Evolutionary conservation across 1,140 invertebrate species (phyloP).

Genomic region (Trachymyrmex cornetzi): DNA sequence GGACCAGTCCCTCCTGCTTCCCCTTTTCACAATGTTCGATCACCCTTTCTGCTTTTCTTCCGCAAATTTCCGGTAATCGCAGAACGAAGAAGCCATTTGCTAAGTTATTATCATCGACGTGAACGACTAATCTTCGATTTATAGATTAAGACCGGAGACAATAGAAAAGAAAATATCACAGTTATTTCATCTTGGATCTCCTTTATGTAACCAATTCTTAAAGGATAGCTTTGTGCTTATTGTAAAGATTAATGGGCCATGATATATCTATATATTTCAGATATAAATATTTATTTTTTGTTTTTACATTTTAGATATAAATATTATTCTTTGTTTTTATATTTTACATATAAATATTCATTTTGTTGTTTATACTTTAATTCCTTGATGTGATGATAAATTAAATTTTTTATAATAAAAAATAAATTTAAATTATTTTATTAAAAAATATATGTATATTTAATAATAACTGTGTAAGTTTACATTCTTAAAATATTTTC

Average conservation of each 20-base stretch:
- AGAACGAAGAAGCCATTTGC: slow-evolving; percentile 41
- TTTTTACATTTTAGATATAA: background rate
- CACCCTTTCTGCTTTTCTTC: slow-evolving; percentile 18
- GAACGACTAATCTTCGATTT: slow-evolving; percentile 54
- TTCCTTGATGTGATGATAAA: background rate
- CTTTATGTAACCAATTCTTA: background rate
- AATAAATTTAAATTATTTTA: slow-evolving; percentile 5
- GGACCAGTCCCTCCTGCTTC: background rate
- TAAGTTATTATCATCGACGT: slow-evolving; percentile 57
- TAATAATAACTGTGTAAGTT: background rate
- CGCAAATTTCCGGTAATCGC: slow-evolving; percentile 44
- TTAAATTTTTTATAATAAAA: background rate
- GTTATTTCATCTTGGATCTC: background rate
- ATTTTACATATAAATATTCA: background rate
- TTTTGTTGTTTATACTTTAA: background rate
- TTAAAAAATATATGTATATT: background rate
- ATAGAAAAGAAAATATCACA: slow-evolving; percentile 15
- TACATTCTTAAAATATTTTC: background rate
- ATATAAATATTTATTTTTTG: slow-evolving; percentile 1
- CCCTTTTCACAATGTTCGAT: slow-evolving; percentile 17
- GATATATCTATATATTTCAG: slow-evolving; percentile 10
- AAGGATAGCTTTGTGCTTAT: background rate
- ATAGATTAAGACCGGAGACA: background rate
- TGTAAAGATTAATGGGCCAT: background rate
- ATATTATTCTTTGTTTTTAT: background rate